phyloP scores from a whole-genome alignment of 2,113 vertebrate genomes.

The Tor tambroides region DNA sequence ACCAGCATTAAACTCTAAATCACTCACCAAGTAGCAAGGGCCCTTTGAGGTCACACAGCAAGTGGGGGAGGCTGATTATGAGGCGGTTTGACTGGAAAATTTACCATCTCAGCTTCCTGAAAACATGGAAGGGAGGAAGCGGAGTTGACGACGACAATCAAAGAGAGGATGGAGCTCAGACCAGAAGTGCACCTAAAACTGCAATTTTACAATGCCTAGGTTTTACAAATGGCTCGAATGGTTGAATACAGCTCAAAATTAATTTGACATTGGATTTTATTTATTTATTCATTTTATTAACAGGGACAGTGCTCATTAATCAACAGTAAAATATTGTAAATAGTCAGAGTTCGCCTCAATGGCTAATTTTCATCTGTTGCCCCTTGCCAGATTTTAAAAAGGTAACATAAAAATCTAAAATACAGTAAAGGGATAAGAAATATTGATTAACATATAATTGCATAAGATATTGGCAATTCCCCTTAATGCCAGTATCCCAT shows the following conservation, averaged over 20 bases:
- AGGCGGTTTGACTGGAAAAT: not conserved
- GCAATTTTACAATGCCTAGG: not conserved
- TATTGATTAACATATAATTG: no score
- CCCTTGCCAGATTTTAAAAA: no score
- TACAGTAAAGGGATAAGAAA: no score
- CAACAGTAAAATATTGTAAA: no score
- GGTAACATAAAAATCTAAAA: no score
- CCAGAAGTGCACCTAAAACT: not conserved
- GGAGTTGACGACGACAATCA: not conserved
- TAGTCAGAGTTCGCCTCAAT: no score
- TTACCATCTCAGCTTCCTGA: not conserved
- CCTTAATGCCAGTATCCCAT: not conserved
- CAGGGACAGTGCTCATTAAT: no score
- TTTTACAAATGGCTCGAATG: not conserved
- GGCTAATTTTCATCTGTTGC: no score
- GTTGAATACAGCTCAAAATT: not conserved
- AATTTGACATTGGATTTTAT: not conserved
- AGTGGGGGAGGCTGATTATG: not conserved
- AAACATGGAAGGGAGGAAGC: not conserved
- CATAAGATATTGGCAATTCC: not conserved
- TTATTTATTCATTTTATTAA: no score
- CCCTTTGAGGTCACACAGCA: not conserved
- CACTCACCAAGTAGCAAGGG: not conserved
- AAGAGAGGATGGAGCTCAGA: not conserved
- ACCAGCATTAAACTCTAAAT: not conserved